Evolutionary conservation across 35 echinoderm and acorn worm genomes (phyloP).

Genomic region (Ptychodera flava): DNA sequence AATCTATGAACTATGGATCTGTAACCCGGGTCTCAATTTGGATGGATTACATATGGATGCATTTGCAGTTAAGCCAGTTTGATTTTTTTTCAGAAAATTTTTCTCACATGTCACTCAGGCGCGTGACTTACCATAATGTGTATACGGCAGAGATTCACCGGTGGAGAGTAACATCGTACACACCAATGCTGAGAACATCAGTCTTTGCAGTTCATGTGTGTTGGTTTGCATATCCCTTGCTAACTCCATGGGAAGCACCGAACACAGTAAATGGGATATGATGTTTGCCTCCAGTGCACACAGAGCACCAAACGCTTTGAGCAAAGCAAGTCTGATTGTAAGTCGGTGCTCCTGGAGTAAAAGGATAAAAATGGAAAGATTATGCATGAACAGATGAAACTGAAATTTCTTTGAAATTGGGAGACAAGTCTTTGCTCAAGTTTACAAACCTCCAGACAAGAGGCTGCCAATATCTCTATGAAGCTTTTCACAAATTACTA

Average conservation of each 20-base stretch:
- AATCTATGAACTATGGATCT: too few relatives aligned
- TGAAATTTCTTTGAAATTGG: neutral
- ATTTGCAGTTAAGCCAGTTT: too few relatives aligned
- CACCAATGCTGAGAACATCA: constrained; percentile 67
- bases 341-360: constrained; percentile 54
- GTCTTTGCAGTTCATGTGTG: constrained; percentile 50
- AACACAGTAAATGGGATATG: constrained; percentile 61
- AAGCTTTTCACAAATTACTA: too few relatives aligned
- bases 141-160: constrained; percentile 63
- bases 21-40: too few relatives aligned
- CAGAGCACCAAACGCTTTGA: constrained; percentile 80
- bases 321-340: constrained; percentile 55
- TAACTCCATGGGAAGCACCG: constrained; percentile 76
- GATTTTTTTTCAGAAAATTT: too few relatives aligned
- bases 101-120: too few relatives aligned
- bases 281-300: constrained; percentile 58
- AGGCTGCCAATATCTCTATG: too few relatives aligned
- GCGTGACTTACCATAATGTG: constrained; percentile 80
- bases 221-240: constrained; percentile 82
- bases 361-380: neutral
- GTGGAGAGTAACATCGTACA: constrained; percentile 79
- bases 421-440: too few relatives aligned
- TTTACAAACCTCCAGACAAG: too few relatives aligned
- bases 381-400: neutral
- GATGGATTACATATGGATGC: too few relatives aligned